Evolutionary conservation across 2,113 vertebrate species (phyloP), one percentile per base, ranked within the genome.

Genomic region (Tyto alba): DNA sequence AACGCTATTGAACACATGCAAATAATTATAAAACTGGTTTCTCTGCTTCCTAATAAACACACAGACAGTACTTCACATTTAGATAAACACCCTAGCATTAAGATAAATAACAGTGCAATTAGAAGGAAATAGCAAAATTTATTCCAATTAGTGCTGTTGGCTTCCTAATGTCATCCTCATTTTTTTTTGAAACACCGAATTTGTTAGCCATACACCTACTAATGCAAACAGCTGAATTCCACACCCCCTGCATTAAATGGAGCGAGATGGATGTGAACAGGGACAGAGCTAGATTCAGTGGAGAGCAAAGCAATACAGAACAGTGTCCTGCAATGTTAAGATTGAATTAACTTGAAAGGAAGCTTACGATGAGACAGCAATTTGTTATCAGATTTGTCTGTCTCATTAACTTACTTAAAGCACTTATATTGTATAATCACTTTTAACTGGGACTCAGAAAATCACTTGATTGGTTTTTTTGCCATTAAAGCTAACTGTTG

Each of bases 401-500:
- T 93, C 88, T 94, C 93, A 86, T 84, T 84, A 90, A 88, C 67
- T 95, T 53, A 80, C 60, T 74, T 64, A 68, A 79, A 94, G 64
- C 48, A 86, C 59, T 96, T 95, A 36, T 0, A 57, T 41, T 79
- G 68, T 48, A 76, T 89, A 96, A 96, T 96, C 94, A 88, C 93
- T 94, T 93, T 75, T 90, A 90, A 90, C 83, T 75, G 60, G 48
- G 52, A 67, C 67, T 91, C 83, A 64, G 85, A 94, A 96, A 93
- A 96, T 38, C 36, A 92, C 86, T 95, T 92, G 84, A 93, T 81
- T 73, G 64, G 3, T 13, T 63, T 81, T 93, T 68, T 89, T 77
- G 55, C 87, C 71, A 90, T 86, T 95, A 96, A 89, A 93, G 85
- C 22, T 89, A 85, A 91, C 78, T 62, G 52, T 27, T 91, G 30